Evolutionary conservation across 2,888 invertebrate species (phyloP), one percentile per base, ranked within the genome.

Genomic region (Polia nebulosa): DNA sequence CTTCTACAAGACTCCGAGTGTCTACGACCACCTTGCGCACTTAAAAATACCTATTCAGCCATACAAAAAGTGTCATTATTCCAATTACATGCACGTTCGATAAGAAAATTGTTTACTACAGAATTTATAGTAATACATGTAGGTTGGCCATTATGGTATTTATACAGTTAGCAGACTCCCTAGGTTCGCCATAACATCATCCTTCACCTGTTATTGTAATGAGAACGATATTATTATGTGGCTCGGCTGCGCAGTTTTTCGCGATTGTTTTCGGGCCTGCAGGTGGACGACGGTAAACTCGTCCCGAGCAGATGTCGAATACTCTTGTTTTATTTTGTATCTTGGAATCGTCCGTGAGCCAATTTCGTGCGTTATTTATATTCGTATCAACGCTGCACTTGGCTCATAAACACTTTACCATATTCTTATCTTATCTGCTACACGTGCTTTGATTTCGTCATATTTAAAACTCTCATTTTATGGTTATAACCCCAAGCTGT

Each of bases 261-360:
- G 91, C 92, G 89, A 90, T 90, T 89, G 90, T 93, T 93, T 93
- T 89, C 80, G 90, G 89, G 71, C 77, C 68, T 69, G 91, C 94
- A 94, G 94, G 93, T 92, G 93, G 68, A 56, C 51, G 29, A n/a
- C n/a, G n/a, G n/a, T 72, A 73, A 85, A 90, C 91, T 86, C 85
- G 90, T 89, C 47, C 79, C 72, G 69, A 78, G 92, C 94, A 94
- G 94, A 94, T 94, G 94, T 84, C 61, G 80, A 79, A 83, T 86
- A 71, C 63, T 81, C 72, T 47, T 80, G 69, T 80, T 81, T 86
- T 85, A 78, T 83, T 85, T 78, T 69, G 64, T 80, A 62, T 79
- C 76, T 78, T 58, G 53, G 44, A 62, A 56, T 67, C 57, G 44
- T 62, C 66, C 36, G 59, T 65, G 59, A 58, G 47, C 55, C 58